phyloP scores from a whole-genome alignment of 1,140 invertebrate species.

The Eupristina koningsbergeri region DNA sequence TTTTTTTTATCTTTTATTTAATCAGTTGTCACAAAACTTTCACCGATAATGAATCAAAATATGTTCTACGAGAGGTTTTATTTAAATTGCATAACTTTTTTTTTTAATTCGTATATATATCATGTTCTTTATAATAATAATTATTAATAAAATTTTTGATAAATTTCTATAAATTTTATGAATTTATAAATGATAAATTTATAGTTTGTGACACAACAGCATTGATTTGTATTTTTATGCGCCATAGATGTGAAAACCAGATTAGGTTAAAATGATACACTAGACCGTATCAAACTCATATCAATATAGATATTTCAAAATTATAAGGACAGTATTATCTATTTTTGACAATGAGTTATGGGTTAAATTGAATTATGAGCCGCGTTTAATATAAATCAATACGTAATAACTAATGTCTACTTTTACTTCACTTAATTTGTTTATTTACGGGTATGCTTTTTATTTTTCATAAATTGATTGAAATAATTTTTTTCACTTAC shows the following conservation, averaged over 20 bases:
- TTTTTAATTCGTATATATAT: too few relatives aligned
- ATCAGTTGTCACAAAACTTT: background rate
- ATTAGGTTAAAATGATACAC: conserved; percentile 1
- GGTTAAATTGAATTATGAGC: background rate
- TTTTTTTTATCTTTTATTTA: background rate
- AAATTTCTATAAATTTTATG: too few relatives aligned
- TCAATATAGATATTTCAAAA: conserved; percentile 21
- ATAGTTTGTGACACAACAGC: background rate
- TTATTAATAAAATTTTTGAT: too few relatives aligned
- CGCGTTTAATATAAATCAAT: conserved; percentile 22
- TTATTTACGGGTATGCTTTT: too few relatives aligned
- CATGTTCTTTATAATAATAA: too few relatives aligned
- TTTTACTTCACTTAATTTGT: background rate
- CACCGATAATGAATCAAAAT: background rate
- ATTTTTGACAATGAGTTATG: background rate
- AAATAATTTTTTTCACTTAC: too few relatives aligned
- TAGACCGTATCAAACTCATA: background rate
- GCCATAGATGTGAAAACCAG: conserved; percentile 1
- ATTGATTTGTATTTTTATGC: conserved; percentile 2
- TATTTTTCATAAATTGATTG: too few relatives aligned
- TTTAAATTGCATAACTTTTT: too few relatives aligned
- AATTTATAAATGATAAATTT: too few relatives aligned
- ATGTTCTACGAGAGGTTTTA: background rate
- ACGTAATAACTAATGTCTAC: background rate
- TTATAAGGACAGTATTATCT: background rate